Base-by-base conservation (phyloP, 2,888 invertebrate species). In the Clanis bilineata region DNA sequence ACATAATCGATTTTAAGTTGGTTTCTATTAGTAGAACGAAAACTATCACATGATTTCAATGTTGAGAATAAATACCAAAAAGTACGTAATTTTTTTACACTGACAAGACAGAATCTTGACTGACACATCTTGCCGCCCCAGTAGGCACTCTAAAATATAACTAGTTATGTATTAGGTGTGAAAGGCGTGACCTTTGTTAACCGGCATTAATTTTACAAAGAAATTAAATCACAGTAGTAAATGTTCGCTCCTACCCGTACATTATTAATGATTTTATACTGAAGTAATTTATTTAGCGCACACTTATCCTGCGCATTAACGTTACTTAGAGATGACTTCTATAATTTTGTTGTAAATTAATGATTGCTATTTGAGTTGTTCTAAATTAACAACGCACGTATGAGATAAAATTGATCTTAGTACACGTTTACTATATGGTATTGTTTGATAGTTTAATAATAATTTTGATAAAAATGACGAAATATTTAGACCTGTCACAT, bases 111-210 rank as follows among this genome's bases (percentile, higher is more conserved):
- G 2, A 5, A 15, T 5, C 18, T 41, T 18, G 25, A 7, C 7
- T 15, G 3, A 6, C 1, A 18, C 18, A 32, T 51, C 32, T 28
- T 5, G 12, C 18, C 18, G 21, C 44, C 22, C 28, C 28, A 51
- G 32, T 56, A 56, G 22, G 54, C 18, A 39, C n/a, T 54, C 9
- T 23, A 56, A 60, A 15, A 45, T 60, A 63, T 57, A 72, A 73
- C 72, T 61, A 71, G 73, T 71, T 73, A 67, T 71, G 68, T 73
- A 72, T 72, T 65, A 79, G 74, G 80, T 79, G 80, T 82, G 80
- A 82, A 80, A 79, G 77, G 71, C 68, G 59, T 74, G 80, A 82
- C 80, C 80, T 83, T 79, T 75, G 65, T 66, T 74, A 74, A 68
- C 70, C 64, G 64, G 65, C 72, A 79, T 77, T 73, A 75, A 75